Evolutionary conservation across 2,113 vertebrate genomes (phyloP).

Genomic region (Mastomys natalensis): DNA sequence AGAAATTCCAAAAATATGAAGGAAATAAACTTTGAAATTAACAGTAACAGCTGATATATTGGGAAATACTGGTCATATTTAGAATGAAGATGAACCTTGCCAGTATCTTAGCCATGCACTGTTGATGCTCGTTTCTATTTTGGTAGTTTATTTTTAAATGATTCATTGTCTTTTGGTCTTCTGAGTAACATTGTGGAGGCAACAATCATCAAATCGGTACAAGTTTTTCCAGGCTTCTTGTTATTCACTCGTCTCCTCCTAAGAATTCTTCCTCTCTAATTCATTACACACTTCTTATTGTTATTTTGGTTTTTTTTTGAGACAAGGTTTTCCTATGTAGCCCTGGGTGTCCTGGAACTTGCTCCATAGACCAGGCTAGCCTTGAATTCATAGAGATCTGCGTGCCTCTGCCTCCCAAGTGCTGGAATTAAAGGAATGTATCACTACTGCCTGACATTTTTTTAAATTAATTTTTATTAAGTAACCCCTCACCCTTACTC

Average conservation of each 20-base stretch:
- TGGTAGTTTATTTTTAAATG: conserved; percentile 39
- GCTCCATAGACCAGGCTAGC: too few relatives aligned
- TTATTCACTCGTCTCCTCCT: not conserved
- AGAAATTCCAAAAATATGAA: not conserved
- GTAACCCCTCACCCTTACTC: not conserved
- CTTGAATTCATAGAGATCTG: too few relatives aligned
- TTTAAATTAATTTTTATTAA: not conserved
- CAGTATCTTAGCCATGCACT: not conserved
- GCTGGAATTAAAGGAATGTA: too few relatives aligned
- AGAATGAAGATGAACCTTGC: not conserved
- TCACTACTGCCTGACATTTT: not conserved
- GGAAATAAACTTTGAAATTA: conserved; percentile 33
- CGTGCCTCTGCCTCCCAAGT: too few relatives aligned
- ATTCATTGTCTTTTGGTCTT: conserved; percentile 41
- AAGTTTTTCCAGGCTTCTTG: not conserved
- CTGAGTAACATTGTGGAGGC: not conserved
- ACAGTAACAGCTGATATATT: conserved; percentile 40
- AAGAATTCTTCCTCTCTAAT: not conserved
- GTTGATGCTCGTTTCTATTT: conserved; percentile 18
- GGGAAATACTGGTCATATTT: conserved; percentile 10
- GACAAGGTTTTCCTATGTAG: too few relatives aligned
- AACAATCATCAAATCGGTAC: not conserved
- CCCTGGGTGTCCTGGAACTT: too few relatives aligned
- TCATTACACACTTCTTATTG: not conserved
- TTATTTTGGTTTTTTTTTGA: too few relatives aligned